Percentiles rank a stretch among this genome's conserved stretches.
Evolutionary conservation across 2,797 vertebrate species (phyloP).

Genomic region (Echeneis naucrates): DNA sequence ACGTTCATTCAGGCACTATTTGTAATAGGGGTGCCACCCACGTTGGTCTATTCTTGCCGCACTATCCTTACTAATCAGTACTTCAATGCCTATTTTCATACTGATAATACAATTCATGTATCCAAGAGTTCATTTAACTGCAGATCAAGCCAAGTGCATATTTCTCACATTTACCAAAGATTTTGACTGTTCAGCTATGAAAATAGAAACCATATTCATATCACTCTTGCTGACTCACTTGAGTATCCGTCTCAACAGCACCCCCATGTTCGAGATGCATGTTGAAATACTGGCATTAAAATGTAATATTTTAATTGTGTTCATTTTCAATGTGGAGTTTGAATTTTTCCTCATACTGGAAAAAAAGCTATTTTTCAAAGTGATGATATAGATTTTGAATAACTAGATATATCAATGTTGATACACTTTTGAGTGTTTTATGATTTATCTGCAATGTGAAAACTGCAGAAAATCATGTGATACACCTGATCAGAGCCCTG

Average conservation of each 20-base stretch:
- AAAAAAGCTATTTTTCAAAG: neutral
- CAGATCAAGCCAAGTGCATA: neutral
- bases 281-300: neutral
- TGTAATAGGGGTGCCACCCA: neutral
- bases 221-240: neutral
- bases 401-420: neutral
- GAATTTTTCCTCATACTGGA: neutral
- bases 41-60: neutral
- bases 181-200: neutral
- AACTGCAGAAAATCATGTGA: slow-evolving; percentile 15
- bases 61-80: neutral
- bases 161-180: neutral
- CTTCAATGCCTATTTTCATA: neutral
- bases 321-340: neutral
- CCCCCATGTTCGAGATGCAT: neutral
- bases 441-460: neutral
- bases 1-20: neutral
- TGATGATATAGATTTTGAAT: neutral
- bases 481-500: neutral
- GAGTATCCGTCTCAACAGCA: neutral
- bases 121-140: neutral
- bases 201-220: neutral
- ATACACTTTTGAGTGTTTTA: neutral
- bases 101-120: neutral
- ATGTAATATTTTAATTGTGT: neutral